Percentiles rank a stretch among this genome's conserved stretches.
These are phyloP conservation scores for Pollicipes pollicipes DNA, from an alignment of 1,140 invertebrate genomes.

Conservation along the genomic window DNA sequence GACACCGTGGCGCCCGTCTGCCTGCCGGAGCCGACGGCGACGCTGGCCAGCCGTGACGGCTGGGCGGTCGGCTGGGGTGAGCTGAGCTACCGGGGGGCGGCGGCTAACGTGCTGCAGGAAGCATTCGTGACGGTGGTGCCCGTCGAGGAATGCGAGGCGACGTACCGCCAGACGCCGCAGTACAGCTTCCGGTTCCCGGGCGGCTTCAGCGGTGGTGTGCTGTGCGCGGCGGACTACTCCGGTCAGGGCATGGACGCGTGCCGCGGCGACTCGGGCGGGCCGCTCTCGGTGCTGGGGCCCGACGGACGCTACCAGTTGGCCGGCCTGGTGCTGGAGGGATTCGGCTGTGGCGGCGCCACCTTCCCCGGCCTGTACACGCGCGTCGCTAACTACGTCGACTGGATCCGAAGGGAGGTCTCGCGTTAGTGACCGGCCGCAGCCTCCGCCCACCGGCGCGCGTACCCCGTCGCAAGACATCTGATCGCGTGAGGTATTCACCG, in stretches of 20 bases:
- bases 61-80: slow-evolving; percentile 4
- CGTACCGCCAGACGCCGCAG: not conserved
- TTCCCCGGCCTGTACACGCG: slow-evolving; percentile 79
- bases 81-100: not conserved
- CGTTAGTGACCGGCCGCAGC: not conserved
- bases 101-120: not conserved
- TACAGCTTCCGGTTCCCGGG: not conserved
- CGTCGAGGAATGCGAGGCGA: not conserved
- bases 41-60: not conserved
- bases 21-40: not conserved
- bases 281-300: slow-evolving; percentile 57
- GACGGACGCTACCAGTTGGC: slow-evolving; percentile 72
- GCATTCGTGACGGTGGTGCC: not conserved
- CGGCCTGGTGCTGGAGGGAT: slow-evolving; percentile 84
- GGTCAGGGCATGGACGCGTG: slow-evolving; percentile 11
- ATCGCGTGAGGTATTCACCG: too few relatives aligned
- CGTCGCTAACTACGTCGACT: slow-evolving; percentile 72
- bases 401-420: slow-evolving; percentile 45
- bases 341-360: slow-evolving; percentile 75
- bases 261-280: slow-evolving; percentile 83
- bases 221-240: not conserved
- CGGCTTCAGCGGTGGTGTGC: not conserved
- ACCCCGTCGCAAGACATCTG: too few relatives aligned
- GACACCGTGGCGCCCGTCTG: slow-evolving; percentile 1
- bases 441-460: too few relatives aligned